These are phyloP conservation scores for Copsychus sechellarum DNA, from an alignment of 2,113 vertebrate genomes.

Conservation along the genomic window DNA sequence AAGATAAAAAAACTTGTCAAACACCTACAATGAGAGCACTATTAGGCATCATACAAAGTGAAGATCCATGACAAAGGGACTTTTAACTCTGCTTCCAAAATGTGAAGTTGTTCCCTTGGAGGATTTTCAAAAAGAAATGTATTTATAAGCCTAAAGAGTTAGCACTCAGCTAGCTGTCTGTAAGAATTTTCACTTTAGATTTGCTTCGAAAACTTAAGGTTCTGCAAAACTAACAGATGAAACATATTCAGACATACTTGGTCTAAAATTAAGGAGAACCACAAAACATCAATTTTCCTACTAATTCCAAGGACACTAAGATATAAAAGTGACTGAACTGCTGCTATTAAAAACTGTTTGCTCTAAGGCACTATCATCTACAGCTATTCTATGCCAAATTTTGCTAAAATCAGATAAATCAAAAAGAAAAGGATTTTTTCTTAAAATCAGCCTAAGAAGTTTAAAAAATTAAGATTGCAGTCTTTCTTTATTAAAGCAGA, in stretches of 20 bases:
- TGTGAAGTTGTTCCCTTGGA: background rate
- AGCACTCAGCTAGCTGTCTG: background rate
- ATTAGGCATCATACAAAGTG: background rate
- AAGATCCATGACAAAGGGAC: background rate
- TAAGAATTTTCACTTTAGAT: background rate
- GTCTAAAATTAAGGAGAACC: background rate
- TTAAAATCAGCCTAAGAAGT: background rate
- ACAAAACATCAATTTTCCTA: background rate
- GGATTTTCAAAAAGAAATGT: background rate
- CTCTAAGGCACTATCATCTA: background rate
- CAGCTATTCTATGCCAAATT: background rate
- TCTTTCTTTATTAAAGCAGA: background rate
- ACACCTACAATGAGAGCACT: fast-evolving
- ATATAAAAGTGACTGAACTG: background rate
- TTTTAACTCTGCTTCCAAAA: background rate
- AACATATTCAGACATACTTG: background rate
- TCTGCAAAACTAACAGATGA: background rate
- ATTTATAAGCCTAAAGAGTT: background rate
- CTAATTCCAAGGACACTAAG: background rate
- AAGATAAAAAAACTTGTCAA: background rate
- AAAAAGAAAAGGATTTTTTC: background rate
- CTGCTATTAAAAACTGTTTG: background rate
- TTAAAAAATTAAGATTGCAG: background rate
- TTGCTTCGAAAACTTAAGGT: background rate
- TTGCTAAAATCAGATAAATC: background rate